A percentile compares a stretch with the other conserved stretches of the same genome.
Conservation (phyloP, 2,113 vertebrate species). For the Thunnus thynnus region DNA sequence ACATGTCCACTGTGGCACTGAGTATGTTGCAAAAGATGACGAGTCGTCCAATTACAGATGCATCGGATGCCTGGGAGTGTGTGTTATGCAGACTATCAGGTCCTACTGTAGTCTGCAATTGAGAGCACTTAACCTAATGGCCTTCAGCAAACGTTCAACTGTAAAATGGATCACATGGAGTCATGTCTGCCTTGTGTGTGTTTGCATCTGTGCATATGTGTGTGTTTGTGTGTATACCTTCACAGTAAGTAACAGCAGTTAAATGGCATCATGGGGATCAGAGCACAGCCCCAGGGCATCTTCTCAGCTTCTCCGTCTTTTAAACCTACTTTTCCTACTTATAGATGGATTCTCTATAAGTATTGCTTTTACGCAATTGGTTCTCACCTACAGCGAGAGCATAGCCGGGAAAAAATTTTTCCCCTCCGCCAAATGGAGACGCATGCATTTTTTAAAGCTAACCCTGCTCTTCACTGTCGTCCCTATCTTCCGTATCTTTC, state of each 20-base stretch:
- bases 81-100: conserved; percentile 14
- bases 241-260: conserved; percentile 51
- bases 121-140: conserved; percentile 70
- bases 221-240: conserved; percentile 32
- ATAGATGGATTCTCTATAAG: not conserved
- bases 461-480: conserved; percentile 17
- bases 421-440: conserved; percentile 59
- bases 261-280: conserved; percentile 51
- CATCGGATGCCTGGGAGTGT: conserved; percentile 25
- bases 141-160: conserved; percentile 40
- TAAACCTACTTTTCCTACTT: not conserved
- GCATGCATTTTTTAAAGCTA: conserved; percentile 68
- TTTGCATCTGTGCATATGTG: not conserved
- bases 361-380: conserved; percentile 33
- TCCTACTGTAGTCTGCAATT: not conserved
- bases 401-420: not conserved
- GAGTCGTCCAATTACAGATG: conserved; percentile 36
- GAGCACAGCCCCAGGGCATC: conserved; percentile 28
- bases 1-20: not conserved
- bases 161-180: conserved; percentile 43
- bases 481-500: conserved; percentile 21
- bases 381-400: conserved; percentile 39
- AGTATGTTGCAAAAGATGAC: not conserved
- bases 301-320: conserved; percentile 12
- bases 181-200: conserved; percentile 22